phyloP scores from a whole-genome alignment of 1,140 invertebrate genomes.

The Cherax quadricarinatus region DNA sequence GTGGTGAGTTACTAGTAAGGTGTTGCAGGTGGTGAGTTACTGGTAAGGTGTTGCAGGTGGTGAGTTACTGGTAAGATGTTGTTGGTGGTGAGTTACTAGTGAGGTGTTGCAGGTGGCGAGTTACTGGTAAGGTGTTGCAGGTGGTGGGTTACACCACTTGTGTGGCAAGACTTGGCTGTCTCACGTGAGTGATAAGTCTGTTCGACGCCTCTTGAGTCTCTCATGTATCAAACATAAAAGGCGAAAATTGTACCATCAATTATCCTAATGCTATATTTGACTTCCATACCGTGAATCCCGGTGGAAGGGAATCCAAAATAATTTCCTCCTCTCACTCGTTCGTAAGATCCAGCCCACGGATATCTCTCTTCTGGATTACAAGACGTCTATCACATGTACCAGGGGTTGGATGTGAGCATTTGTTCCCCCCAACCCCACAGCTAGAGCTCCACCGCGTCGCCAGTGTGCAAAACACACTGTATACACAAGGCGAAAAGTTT shows the following conservation, averaged over 20 bases:
- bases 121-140: too few species aligned
- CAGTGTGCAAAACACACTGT: neutral
- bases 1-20: too few species aligned
- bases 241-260: conserved; percentile 69
- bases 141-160: neutral
- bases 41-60: too few species aligned
- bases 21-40: too few species aligned
- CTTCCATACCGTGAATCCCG: conserved; percentile 44
- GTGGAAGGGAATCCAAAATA: neutral
- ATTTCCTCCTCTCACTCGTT: neutral
- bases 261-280: conserved; percentile 68
- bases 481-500: conserved; percentile 7
- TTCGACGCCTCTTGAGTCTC: conserved; percentile 68
- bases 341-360: neutral
- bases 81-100: too few species aligned
- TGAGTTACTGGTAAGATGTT: too few species aligned
- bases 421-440: neutral
- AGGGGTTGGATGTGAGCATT: conserved; percentile 7
- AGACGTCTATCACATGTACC: conserved; percentile 12
- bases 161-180: neutral
- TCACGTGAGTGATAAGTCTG: conserved; percentile 53
- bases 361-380: neutral
- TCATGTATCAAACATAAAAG: conserved; percentile 70
- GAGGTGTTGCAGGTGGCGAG: too few species aligned
- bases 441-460: conserved; percentile 9